Conservation (phyloP, 2,113 vertebrate species). For the Tautogolabrus adspersus region DNA sequence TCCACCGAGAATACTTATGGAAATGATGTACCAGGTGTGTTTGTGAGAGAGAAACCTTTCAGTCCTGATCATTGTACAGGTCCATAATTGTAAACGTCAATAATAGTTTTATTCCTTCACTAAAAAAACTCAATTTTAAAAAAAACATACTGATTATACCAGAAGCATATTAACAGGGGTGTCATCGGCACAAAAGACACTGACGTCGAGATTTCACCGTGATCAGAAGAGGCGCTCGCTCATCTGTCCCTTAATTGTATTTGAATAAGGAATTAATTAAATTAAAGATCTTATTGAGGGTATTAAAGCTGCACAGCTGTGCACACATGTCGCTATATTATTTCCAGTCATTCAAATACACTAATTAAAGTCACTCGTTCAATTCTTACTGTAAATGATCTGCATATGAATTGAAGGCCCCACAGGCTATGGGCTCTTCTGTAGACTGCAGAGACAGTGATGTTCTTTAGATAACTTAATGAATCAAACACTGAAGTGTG, state of each 20-base stretch:
- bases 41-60: not conserved
- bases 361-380: not conserved
- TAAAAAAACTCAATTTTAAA: no score
- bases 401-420: not conserved
- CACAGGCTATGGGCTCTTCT: not conserved
- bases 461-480: constrained; percentile 8
- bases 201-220: not conserved
- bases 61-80: no score
- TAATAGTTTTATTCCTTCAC: constrained; percentile 10
- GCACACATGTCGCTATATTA: constrained; percentile 11
- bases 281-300: constrained; percentile 11
- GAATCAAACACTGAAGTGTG: not conserved
- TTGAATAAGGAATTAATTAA: constrained; percentile 38
- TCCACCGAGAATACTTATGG: constrained; percentile 41
- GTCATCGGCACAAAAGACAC: constrained; percentile 9
- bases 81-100: constrained; percentile 7
- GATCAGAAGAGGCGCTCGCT: constrained; percentile 15
- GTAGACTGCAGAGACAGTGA: not conserved
- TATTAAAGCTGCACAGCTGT: constrained; percentile 7
- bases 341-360: constrained; percentile 10
- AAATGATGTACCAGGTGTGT: constrained; percentile 46
- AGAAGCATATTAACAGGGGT: not conserved
- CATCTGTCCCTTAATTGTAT: constrained; percentile 32
- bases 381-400: constrained; percentile 6
- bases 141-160: no score